A percentile compares a stretch with the other conserved stretches of the same genome.
phyloP scores from a whole-genome alignment of 1,140 invertebrate species.

The Sminthurides bifidus region DNA sequence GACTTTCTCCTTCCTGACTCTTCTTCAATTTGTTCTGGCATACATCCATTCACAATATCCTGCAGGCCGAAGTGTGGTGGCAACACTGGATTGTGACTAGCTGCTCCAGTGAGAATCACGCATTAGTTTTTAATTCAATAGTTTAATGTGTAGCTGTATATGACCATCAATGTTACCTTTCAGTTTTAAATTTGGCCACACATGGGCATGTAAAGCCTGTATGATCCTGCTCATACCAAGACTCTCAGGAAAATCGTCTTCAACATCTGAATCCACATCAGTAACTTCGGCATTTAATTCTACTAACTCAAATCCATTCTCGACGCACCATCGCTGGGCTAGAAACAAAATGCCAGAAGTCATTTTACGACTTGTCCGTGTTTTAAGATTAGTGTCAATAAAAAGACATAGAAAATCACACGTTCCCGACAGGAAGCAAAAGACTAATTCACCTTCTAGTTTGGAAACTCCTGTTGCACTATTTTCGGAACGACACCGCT shows the following conservation, averaged over 20 bases:
- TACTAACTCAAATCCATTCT: conserved; percentile 57
- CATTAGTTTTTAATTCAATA: background rate
- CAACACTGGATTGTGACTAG: conserved; percentile 1
- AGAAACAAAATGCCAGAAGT: conserved; percentile 9
- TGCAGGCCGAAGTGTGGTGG: conserved; percentile 10
- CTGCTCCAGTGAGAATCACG: background rate
- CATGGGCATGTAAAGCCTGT: conserved; percentile 61
- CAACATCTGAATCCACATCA: conserved; percentile 42
- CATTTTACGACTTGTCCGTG: background rate
- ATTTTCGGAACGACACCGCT: conserved; percentile 33
- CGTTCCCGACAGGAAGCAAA: background rate
- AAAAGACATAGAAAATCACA: no score
- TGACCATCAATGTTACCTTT: conserved; percentile 39
- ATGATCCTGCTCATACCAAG: conserved; percentile 57
- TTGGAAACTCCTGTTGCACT: conserved; percentile 22
- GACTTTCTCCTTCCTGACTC: background rate
- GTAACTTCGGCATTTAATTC: conserved; percentile 48
- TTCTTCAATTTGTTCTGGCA: background rate
- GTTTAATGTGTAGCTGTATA: background rate
- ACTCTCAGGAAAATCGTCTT: conserved; percentile 51
- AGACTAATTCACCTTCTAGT: conserved; percentile 22
- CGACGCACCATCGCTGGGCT: conserved; percentile 52
- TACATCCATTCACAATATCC: conserved; percentile 3
- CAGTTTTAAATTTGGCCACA: conserved; percentile 59
- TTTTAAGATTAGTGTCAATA: no score